Evolutionary conservation across 2,888 invertebrate genomes (phyloP), one percentile per base, ranked within the genome.

Genomic region (Ellobium chinense): DNA sequence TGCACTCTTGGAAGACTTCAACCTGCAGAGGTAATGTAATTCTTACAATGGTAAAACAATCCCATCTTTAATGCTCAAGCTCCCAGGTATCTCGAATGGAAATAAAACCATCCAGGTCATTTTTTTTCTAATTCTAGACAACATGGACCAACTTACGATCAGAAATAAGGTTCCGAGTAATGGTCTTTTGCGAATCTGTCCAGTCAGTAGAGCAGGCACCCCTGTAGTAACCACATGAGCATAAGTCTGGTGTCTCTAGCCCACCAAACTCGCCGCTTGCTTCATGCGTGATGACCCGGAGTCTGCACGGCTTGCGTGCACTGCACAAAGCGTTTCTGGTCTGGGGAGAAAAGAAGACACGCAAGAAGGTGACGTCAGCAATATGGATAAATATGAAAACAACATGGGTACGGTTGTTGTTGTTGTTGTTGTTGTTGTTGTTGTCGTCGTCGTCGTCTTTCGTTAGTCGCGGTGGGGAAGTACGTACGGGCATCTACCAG

Each of bases 161-260:
- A 0, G 77, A 77, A 3, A 68, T 7, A 0, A 77, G 60, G 14
- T 69, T 69, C 0, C 68, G n/a, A 5, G 69, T 69, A n/a, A 77
- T 39, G n/a, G 68, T 29, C 18, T 77, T 21, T 34, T 29, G 24
- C 2, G 58, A 14, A 4, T 46, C 7, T 34, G 56, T 27, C 77
- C 77, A 77, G 24, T 77, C 77, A 2, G 9, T 1, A 1, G 68
- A 69, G 27, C 69, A 77, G 1, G 12, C 4, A n/a, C n/a, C n/a
- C 18, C 24, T 36, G 9, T 27, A 69, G n/a, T 31, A 5, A 12
- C 29, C 21, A 29, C 77, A 77, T 2, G 60, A 21, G 37, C 77
- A 77, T n/a, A n/a, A n/a, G n/a, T n/a, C n/a, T n/a, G n/a, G n/a
- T n/a, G 77, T 68, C 14, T 29, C 31, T 37, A 69, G 58, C 69